Evolutionary conservation across 2,888 invertebrate species (phyloP).

Genomic region (Theretra japonica): DNA sequence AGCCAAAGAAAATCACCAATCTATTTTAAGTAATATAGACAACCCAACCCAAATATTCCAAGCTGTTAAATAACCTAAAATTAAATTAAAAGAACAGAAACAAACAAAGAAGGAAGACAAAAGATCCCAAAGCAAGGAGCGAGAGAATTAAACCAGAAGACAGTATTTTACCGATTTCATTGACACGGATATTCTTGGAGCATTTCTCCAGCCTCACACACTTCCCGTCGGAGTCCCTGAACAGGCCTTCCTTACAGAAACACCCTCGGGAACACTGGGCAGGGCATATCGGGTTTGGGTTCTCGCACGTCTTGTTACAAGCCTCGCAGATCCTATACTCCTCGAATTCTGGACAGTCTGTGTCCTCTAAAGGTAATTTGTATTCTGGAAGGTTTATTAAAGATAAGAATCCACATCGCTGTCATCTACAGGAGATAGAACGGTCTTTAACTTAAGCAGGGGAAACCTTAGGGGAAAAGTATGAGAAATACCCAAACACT

Average conservation of each 20-base stretch:
- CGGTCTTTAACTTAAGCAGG: too few relatives aligned
- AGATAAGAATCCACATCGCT: neutral
- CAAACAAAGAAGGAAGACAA: neutral
- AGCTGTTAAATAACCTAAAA: neutral
- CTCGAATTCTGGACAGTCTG: slow-evolving; percentile 58
- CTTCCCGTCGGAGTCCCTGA: slow-evolving; percentile 56
- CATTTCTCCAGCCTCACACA: slow-evolving; percentile 59
- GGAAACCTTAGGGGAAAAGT: too few relatives aligned
- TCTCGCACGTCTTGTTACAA: slow-evolving; percentile 63
- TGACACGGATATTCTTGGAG: slow-evolving; percentile 41
- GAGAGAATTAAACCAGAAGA: neutral
- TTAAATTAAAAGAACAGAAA: neutral
- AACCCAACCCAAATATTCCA: too few relatives aligned
- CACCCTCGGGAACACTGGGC: slow-evolving; percentile 69
- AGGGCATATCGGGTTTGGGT: slow-evolving; percentile 67
- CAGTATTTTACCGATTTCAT: slow-evolving; percentile 22
- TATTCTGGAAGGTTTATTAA: slow-evolving; percentile 22
- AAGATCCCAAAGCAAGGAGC: neutral
- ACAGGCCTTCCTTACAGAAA: slow-evolving; percentile 62
- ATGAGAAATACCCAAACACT: too few relatives aligned
- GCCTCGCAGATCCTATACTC: slow-evolving; percentile 69
- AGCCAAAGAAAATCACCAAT: too few relatives aligned
- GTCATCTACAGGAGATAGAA: neutral
- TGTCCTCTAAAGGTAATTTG: slow-evolving; percentile 14
- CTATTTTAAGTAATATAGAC: too few relatives aligned